Conservation (phyloP, 53 echinoderm and acorn worm genomes). For the Echinarachnius parma region DNA sequence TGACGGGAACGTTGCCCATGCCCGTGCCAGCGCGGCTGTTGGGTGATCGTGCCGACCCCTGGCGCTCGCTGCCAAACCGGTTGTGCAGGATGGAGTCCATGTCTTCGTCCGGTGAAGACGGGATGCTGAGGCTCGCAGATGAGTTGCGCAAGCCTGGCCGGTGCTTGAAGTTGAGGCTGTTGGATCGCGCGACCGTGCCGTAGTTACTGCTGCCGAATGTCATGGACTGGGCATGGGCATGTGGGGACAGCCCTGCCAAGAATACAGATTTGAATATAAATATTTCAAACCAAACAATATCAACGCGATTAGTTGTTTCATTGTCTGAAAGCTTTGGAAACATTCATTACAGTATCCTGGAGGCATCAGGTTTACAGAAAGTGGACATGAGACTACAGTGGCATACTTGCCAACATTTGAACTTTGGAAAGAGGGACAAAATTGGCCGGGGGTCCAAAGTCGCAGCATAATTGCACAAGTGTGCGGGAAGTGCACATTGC, state of each 20-base stretch:
- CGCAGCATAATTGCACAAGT: too few relatives aligned
- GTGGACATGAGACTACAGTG: too few relatives aligned
- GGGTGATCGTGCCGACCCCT: constrained; percentile 53
- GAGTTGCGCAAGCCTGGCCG: constrained; percentile 56
- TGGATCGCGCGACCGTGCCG: constrained; percentile 78
- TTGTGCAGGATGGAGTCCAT: constrained; percentile 68
- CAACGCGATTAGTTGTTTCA: too few relatives aligned
- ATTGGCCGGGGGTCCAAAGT: too few relatives aligned
- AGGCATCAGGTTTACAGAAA: too few relatives aligned
- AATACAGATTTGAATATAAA: too few relatives aligned
- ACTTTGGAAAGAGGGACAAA: too few relatives aligned
- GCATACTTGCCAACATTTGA: too few relatives aligned
- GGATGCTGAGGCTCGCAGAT: constrained; percentile 71
- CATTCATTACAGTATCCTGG: too few relatives aligned
- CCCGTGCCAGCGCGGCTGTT: constrained; percentile 68
- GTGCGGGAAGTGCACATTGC: too few relatives aligned
- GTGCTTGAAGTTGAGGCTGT: constrained; percentile 83
- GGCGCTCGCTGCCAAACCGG: constrained; percentile 63
- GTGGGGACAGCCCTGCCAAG: constrained; percentile 8
- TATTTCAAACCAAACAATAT: too few relatives aligned
- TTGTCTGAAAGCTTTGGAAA: too few relatives aligned
- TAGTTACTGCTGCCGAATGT: constrained; percentile 74
- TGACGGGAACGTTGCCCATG: constrained; percentile 96
- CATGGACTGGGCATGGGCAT: constrained; percentile 23
- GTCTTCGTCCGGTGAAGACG: constrained; percentile 78